These are phyloP conservation scores for Protosalanx chinensis DNA, from an alignment of 2,797 vertebrate species.

Conservation along the genomic window DNA sequence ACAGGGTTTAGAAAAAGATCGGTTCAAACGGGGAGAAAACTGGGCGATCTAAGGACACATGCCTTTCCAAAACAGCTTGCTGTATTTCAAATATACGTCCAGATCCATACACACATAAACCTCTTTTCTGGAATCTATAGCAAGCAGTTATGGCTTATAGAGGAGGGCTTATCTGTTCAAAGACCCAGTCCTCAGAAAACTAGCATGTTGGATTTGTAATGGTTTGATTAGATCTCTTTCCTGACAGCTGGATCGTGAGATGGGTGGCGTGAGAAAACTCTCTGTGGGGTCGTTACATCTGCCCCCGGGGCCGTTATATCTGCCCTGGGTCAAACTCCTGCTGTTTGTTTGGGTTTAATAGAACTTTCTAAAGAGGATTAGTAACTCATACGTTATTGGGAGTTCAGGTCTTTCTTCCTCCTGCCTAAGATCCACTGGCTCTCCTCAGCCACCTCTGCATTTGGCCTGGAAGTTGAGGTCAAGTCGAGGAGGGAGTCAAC, in stretches of 20 bases:
- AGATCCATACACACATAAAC: not conserved
- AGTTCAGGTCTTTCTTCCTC: slow-evolving; percentile 25
- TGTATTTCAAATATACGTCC: slow-evolving; percentile 10
- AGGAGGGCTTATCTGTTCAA: not conserved
- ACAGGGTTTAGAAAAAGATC: slow-evolving; percentile 43
- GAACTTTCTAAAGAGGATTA: slow-evolving; percentile 15
- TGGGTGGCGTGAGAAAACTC: too few relatives aligned
- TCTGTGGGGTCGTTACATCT: not conserved
- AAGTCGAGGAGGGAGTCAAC: slow-evolving; percentile 34
- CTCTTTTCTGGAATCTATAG: not conserved
- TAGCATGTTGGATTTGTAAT: too few relatives aligned
- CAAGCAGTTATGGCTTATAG: not conserved
- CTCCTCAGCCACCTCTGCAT: slow-evolving; percentile 4
- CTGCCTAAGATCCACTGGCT: slow-evolving; percentile 32
- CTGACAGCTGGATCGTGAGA: too few relatives aligned
- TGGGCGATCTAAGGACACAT: slow-evolving; percentile 30
- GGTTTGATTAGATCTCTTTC: too few relatives aligned
- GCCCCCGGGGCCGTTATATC: not conserved
- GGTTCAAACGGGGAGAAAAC: slow-evolving; percentile 37
- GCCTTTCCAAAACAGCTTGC: slow-evolving; percentile 25
- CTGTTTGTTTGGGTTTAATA: slow-evolving; percentile 14
- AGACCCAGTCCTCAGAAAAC: too few relatives aligned
- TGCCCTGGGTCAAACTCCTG: slow-evolving; percentile 12
- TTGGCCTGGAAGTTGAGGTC: slow-evolving; percentile 22
- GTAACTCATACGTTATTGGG: slow-evolving; percentile 13